phyloP scores from a whole-genome alignment of 2,797 vertebrate genomes.

The Iguana delicatissima region DNA sequence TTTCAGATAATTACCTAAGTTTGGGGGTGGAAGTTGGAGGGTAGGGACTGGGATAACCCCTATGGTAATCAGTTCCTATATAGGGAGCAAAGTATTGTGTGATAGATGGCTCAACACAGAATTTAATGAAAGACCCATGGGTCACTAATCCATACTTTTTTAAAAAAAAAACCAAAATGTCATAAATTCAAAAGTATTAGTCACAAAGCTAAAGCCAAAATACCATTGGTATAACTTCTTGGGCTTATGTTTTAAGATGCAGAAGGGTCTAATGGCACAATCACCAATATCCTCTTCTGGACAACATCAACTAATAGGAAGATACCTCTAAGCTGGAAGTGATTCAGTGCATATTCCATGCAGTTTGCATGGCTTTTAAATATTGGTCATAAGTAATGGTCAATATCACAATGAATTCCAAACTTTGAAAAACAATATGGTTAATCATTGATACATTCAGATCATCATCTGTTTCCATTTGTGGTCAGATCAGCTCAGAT shows the following conservation, averaged over 20 bases:
- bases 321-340: neutral
- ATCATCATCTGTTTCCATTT: too few species aligned
- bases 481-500: too few species aligned
- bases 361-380: neutral
- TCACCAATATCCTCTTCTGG: neutral
- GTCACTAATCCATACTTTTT: neutral
- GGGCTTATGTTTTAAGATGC: neutral
- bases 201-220: neutral
- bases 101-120: neutral
- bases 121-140: neutral
- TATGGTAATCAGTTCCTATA: neutral
- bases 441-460: neutral
- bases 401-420: neutral
- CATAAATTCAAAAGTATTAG: neutral
- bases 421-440: neutral
- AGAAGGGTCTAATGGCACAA: neutral
- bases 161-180: neutral
- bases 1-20: too few species aligned
- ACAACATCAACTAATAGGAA: neutral
- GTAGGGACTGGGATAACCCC: too few species aligned
- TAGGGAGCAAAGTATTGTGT: neutral
- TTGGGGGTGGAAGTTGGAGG: too few species aligned
- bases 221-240: neutral
- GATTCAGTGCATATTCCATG: neutral
- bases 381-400: neutral